Percentiles rank a stretch among this genome's conserved stretches.
These are phyloP conservation scores for Mayetiola destructor DNA, from an alignment of 2,888 invertebrate genomes.

Conservation along the genomic window DNA sequence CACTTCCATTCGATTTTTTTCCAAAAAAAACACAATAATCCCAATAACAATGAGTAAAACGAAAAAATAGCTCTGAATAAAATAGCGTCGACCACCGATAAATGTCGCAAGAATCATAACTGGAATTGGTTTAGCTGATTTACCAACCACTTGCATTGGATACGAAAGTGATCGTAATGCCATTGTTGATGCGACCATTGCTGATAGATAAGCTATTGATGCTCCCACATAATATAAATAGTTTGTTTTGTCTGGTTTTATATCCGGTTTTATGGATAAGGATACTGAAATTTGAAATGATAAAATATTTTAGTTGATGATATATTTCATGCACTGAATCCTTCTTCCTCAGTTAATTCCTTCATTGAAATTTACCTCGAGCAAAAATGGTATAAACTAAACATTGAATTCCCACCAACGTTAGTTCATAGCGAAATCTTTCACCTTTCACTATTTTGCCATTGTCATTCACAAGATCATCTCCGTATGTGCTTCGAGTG, in stretches of 20 bases:
- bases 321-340: background rate
- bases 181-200: conserved; percentile 93
- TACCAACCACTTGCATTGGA: conserved; percentile 96
- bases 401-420: conserved; percentile 81
- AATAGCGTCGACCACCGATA: conserved; percentile 68
- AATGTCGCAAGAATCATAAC: conserved; percentile 93
- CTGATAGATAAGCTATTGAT: conserved; percentile 78
- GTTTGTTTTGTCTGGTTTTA: conserved; percentile 56
- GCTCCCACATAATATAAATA: conserved; percentile 63
- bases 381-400: conserved; percentile 78
- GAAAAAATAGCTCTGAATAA: conserved; percentile 75
- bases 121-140: conserved; percentile 96
- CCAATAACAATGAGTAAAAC: conserved; percentile 83
- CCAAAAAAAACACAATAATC: conserved; percentile 66
- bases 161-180: conserved; percentile 92
- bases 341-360: background rate
- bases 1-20: background rate
- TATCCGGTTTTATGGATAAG: conserved; percentile 40
- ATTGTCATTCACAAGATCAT: conserved; percentile 37
- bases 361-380: conserved; percentile 37
- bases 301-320: background rate
- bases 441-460: conserved; percentile 44
- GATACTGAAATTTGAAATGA: conserved; percentile 20
- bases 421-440: conserved; percentile 70
- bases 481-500: conserved; percentile 71